These are phyloP conservation scores for Triplophysa siluroides DNA, from an alignment of 2,113 vertebrate genomes.

Conservation along the genomic window DNA sequence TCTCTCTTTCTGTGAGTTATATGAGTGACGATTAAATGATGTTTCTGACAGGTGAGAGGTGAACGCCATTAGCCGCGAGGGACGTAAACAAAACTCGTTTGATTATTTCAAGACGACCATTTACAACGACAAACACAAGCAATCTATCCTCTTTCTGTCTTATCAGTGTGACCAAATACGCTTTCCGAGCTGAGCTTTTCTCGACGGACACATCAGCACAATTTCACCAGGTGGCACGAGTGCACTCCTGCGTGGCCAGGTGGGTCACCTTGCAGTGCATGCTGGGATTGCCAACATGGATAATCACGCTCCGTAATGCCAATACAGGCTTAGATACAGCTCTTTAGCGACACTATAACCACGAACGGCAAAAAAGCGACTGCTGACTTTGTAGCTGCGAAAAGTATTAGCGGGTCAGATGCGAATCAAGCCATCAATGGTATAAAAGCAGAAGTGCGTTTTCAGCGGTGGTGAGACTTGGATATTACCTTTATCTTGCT, in stretches of 20 bases:
- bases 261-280: conserved; percentile 74
- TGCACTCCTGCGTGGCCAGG: conserved; percentile 49
- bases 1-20: conserved; percentile 2
- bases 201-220: conserved; percentile 70
- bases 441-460: not conserved
- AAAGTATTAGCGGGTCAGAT: conserved; percentile 50
- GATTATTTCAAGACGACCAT: conserved; percentile 15
- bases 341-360: conserved; percentile 47
- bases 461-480: not conserved
- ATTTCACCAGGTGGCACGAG: conserved; percentile 60
- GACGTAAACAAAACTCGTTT: conserved; percentile 16
- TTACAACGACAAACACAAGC: not conserved
- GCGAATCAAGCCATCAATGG: conserved; percentile 41
- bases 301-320: conserved; percentile 75
- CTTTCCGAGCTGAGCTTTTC: conserved; percentile 62
- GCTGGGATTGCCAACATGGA: conserved; percentile 72
- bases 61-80: conserved; percentile 25
- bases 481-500: not conserved
- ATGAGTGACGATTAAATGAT: not conserved
- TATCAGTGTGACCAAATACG: conserved; percentile 67
- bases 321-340: conserved; percentile 72
- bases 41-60: not conserved
- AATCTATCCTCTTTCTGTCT: conserved; percentile 65
- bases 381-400: conserved; percentile 52
- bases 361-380: conserved; percentile 53